phyloP scores from a whole-genome alignment of 2,113 vertebrate species.

The Halcyon senegalensis region DNA sequence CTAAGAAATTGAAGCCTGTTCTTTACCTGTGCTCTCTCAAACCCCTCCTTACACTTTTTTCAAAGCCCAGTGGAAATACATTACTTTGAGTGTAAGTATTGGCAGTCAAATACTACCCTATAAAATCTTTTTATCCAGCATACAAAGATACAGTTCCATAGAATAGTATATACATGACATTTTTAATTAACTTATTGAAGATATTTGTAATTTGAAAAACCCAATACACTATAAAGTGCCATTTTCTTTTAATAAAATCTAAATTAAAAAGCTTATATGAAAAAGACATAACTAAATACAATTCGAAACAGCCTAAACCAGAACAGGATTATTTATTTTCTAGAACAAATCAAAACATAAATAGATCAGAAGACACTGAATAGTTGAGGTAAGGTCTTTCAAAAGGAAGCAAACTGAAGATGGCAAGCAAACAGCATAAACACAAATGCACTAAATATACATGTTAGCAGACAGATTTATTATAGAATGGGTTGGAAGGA shows the following conservation, averaged over 20 bases:
- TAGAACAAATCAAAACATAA: not conserved
- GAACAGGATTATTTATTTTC: not conserved
- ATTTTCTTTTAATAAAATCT: not conserved
- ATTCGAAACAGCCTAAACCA: not conserved
- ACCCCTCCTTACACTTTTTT: not conserved
- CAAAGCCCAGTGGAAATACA: not conserved
- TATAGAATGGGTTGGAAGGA: not conserved
- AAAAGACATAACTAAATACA: not conserved
- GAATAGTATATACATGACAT: not conserved
- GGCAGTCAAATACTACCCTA: not conserved
- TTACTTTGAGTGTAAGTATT: accelerated
- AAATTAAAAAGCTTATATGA: not conserved
- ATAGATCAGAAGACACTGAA: not conserved
- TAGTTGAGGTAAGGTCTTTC: not conserved
- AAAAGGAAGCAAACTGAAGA: not conserved
- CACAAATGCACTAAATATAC: not conserved
- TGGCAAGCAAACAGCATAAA: not conserved
- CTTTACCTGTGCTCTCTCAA: not conserved
- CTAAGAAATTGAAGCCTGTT: not conserved
- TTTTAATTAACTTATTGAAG: not conserved
- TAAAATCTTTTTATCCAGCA: not conserved
- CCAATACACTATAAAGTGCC: not conserved
- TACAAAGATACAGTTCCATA: not conserved
- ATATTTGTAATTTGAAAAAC: not conserved
- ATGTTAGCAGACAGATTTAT: not conserved